These are phyloP conservation scores for Malaclemys terrapin DNA, from an alignment of 2,113 vertebrate genomes.

Conservation along the genomic window DNA sequence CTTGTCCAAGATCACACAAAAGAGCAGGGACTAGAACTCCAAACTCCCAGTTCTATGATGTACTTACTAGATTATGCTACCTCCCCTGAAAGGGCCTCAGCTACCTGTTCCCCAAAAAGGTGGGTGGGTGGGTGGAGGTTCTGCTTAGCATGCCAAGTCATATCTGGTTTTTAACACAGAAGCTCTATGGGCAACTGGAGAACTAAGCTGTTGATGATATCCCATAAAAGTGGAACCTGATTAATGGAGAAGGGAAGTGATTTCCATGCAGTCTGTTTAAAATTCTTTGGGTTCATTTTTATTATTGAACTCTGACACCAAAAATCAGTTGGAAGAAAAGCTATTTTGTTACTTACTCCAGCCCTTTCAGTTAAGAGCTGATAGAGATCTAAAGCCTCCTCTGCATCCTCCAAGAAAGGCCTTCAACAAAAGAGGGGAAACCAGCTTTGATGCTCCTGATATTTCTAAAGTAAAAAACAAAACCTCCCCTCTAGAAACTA, in stretches of 20 bases:
- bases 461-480: neutral
- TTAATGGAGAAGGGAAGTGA: neutral
- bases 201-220: neutral
- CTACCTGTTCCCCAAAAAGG: neutral
- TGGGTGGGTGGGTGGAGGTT: neutral
- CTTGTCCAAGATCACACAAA: neutral
- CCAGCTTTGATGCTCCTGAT: neutral
- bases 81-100: neutral
- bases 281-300: neutral
- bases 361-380: neutral
- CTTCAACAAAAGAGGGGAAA: neutral
- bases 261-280: neutral
- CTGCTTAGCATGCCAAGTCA: neutral
- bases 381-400: neutral
- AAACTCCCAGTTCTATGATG: neutral
- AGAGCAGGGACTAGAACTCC: neutral
- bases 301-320: fast-evolving
- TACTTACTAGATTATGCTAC: neutral
- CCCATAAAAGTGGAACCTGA: neutral
- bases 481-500: neutral
- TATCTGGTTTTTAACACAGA: neutral
- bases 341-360: neutral
- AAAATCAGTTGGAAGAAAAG: neutral
- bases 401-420: neutral
- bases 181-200: neutral